Evolutionary conservation across 2,113 vertebrate genomes (phyloP), one percentile per base, ranked within the genome.

Genomic region (Siphamia tubifer): DNA sequence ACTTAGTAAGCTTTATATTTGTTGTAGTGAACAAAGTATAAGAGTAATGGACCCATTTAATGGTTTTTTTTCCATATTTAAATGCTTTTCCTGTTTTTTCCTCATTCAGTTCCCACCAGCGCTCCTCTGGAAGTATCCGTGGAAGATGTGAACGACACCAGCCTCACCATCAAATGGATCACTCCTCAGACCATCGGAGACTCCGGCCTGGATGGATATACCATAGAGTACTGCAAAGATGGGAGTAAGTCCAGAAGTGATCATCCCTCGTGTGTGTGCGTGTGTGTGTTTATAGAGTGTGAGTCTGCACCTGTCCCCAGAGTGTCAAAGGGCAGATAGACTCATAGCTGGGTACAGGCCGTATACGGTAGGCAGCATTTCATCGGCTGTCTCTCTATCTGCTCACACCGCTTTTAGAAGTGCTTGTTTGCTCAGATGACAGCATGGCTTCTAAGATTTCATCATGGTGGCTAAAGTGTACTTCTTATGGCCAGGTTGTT

Each of bases 141-240:
- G 77, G 94, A 96, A 3, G 94, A 95, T 49, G 94, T 98, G 77
- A 95, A 79, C 0, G 88, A 92, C n/a, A 89, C 68, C 57, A 94
- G 94, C 0, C 76, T 96, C 63, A 94, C 93, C 0, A 81, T 98
- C 71, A 94, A 90, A 53, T 98, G 96, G 96, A 93, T 84, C 35
- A 72, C 89, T 2, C 96, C 96, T 0, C 93, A 95, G 79, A 87
- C 65, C 32, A 86, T 81, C 0, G 95, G 95, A 53, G 70, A 42
- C 30, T 81, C 83, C 0, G 91, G 90, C 16, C 73, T 97, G 60
- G 92, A 94, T 20, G 96, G 96, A 86, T 98, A 96, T 6, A 9
- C 91, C 21, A 49, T 98, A 42, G 96, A 98, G 73, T 89, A 94
- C 86, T 80, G 94, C 91, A 92, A 93, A 79, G 93, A 96, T 72